Base-by-base conservation (phyloP, 2,888 invertebrate genomes). In the Melanophora roralis region DNA sequence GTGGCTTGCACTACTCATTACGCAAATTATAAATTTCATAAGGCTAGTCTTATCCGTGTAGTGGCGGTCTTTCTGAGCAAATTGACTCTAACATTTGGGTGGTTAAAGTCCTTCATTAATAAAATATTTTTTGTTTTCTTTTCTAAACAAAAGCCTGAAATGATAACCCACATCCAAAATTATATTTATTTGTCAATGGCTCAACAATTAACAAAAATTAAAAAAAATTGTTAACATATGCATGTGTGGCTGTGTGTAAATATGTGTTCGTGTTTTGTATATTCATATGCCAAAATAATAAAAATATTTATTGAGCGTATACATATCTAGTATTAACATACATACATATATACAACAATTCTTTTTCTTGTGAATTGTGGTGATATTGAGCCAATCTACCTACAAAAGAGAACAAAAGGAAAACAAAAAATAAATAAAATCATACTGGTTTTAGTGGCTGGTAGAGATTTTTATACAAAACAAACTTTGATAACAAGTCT, bases 381-480 rank as follows among this genome's bases (percentile, higher is more conserved):
- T 60, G 60, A 59, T 68, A 38, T 77, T 71, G 69, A 77, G 76
- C 76, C 57, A 27, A 36, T 43, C 36, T 6, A 49, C 23, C n/a
- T n/a, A n/a, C n/a, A n/a, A n/a, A n/a, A n/a, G n/a, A 67, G 16
- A 59, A 59, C 12, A 21, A 14, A 62, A 32, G 8, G 2, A 8
- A 27, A 12, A 27, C 5, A 51, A 51, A 27, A 23, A 23, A 32
- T 5, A 60, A 16, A 62, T 7, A n/a, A 67, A 74, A 49, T 55
- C 55, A 69, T 71, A 77, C 69, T 77, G 76, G 76, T 77, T 71
- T 69, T 51, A 57, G 69, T 64, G 76, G 76, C 76, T 77, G 76
- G 57, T 55, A 51, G 64, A 71, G 76, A 71, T 77, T 69, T 57
- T 27, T 60, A 67, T 38, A 74, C 43, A 68, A 49, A 51, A 45